Evolutionary conservation across 2,888 invertebrate species (phyloP), one percentile per base, ranked within the genome.

Genomic region (Melanostoma mellinum): DNA sequence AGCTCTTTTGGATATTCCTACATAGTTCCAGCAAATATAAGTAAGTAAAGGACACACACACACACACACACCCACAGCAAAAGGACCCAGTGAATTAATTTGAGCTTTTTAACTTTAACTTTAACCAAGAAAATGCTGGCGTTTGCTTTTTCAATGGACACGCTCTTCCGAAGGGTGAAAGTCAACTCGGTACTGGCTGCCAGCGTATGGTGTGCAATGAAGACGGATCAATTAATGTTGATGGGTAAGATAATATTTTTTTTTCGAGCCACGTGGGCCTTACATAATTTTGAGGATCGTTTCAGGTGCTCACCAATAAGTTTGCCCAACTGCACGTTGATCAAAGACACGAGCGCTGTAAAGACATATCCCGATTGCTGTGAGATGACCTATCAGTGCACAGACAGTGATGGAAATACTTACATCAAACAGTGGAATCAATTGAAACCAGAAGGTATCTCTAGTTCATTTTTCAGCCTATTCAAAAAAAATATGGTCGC

Each of bases 351-450:
- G 10, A 82, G 86, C 42, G 20, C 86, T 46, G 68, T 81, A 20
- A 86, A 86, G 36, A 85, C 86, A 3, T 88, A 87, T 68, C 87
- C 87, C 0, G 87, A 88, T 35, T 88, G 87, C 30, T 88, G 87
- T 56, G 86, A 86, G 53, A 87, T 87, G 87, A 87, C 82, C 32
- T 88, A 87, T 44, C 42, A 80, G 9, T 88, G 87, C 55, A 61
- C 38, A 10, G 10, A 61, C 44, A 67, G 68, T 3, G 80, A 85
- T 48, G 87, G 87, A 1, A 53, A 78, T 2, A 33, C 56, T 20
- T 46, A 76, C 4, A 80, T 85, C 36, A 85, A 61, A 6, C 74
- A 86, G 58, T 76, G 58, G 71, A 81, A 81, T 20, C 71, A 58
- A 6, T 36, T 46, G 48, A 63, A 61, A 4, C 48, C 63, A 4